Evolutionary conservation across 1,140 invertebrate species (phyloP).

Genomic region (Zaprionus lachaisei): DNA sequence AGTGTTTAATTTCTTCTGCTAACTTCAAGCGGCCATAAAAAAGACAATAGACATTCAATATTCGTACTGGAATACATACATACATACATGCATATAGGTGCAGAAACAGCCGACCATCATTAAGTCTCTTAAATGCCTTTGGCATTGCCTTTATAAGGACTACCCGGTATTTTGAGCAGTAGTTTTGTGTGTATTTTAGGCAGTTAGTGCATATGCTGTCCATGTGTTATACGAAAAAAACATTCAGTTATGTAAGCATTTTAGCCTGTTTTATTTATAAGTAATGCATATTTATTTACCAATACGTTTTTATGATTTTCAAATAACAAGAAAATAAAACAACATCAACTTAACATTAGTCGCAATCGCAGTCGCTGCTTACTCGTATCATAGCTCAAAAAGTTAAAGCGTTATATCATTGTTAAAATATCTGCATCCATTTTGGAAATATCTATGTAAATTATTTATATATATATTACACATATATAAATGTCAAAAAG

Average conservation of each 20-base stretch:
- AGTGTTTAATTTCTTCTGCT: constrained; percentile 35
- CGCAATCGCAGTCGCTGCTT: constrained; percentile 36
- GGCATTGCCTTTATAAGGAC: not conserved
- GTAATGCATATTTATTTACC: constrained; percentile 68
- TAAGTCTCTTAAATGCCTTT: constrained; percentile 3
- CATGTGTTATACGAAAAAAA: constrained; percentile 52
- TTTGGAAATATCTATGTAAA: constrained; percentile 44
- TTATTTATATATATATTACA: constrained; percentile 29
- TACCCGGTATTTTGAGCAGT: constrained; percentile 20
- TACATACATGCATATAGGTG: constrained; percentile 24
- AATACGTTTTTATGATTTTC: constrained; percentile 33
- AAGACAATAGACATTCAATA: constrained; percentile 70
- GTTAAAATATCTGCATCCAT: constrained; percentile 54
- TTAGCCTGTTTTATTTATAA: constrained; percentile 60
- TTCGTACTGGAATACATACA: constrained; percentile 35
- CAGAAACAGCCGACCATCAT: not conserved
- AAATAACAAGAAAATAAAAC: constrained; percentile 21
- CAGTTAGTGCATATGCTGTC: constrained; percentile 23
- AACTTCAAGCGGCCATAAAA: constrained; percentile 63
- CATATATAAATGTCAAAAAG: constrained; percentile 11
- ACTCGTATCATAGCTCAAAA: constrained; percentile 48
- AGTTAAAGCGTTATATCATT: constrained; percentile 59
- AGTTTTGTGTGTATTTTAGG: constrained; percentile 35
- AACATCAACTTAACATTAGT: constrained; percentile 14
- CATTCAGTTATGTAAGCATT: constrained; percentile 66